Evolutionary conservation across 2,888 invertebrate genomes (phyloP).

Genomic region (Camponotus fellah): DNA sequence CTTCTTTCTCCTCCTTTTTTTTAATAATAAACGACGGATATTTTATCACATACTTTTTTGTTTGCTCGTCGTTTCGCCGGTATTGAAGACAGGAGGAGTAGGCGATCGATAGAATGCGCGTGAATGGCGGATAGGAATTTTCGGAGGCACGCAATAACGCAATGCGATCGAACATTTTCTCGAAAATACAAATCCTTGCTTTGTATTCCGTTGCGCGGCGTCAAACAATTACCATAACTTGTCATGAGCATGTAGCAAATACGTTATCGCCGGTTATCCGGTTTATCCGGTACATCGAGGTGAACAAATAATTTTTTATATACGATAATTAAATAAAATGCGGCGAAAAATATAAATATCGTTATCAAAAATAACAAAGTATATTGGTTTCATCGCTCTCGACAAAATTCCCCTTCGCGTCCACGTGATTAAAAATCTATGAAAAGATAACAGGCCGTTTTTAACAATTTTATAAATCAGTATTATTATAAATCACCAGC

Average conservation of each 20-base stretch:
- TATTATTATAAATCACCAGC: constrained; percentile 44
- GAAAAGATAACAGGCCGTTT: constrained; percentile 11
- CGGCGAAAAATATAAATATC: constrained; percentile 32
- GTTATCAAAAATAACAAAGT: neutral
- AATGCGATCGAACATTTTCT: constrained; percentile 46
- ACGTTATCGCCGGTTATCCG: constrained; percentile 64
- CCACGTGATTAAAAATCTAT: constrained; percentile 1
- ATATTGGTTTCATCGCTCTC: neutral
- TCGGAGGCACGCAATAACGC: constrained; percentile 50
- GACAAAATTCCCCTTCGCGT: constrained; percentile 22
- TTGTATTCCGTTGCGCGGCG: neutral
- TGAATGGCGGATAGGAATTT: constrained; percentile 53
- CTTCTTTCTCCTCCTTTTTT: constrained; percentile 1
- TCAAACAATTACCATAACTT: constrained; percentile 52
- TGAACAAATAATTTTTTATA: constrained; percentile 45
- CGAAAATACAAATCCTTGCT: constrained; percentile 30
- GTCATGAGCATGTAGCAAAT: constrained; percentile 63
- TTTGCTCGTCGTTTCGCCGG: constrained; percentile 50
- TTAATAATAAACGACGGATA: constrained; percentile 50
- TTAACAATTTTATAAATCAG: constrained; percentile 35
- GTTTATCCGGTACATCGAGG: constrained; percentile 43
- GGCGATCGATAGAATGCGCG: constrained; percentile 51
- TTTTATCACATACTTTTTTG: constrained; percentile 53
- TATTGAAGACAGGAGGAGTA: constrained; percentile 26
- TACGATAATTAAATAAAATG: constrained; percentile 47